Base-by-base conservation (phyloP, 2,888 invertebrate genomes). In the Scelioninae gen. 2 region DNA sequence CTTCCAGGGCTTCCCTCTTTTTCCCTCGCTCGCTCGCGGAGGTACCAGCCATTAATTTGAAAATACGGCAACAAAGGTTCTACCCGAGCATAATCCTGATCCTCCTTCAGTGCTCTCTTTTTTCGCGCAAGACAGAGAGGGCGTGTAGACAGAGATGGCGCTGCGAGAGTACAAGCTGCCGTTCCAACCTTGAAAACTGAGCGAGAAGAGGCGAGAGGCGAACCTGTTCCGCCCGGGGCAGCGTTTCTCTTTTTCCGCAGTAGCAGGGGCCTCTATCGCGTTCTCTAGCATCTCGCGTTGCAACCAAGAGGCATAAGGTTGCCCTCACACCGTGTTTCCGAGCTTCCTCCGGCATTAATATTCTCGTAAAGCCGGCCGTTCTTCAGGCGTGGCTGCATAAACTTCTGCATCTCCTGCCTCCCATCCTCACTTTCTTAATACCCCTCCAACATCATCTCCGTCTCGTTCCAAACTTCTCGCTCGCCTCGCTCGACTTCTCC, bases 41-140 rank as follows among this genome's bases (percentile, higher is more conserved):
- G 78, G 80, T 79, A 79, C 77, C 78, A 78, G 79, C 80, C 83
- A 83, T 84, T 82, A 84, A 84, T 84, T 84, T 81, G 78, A 81
- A 82, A 83, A 83, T 81, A 82, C 80, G 80, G 80, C 81, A 84
- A 84, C 84, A 84, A 84, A 83, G 83, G 81, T 78, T 80, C 81
- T 81, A 79, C 80, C 80, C 80, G 77, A 73, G 77, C 78, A 78
- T 80, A 79, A 77, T 64, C 60, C 45, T 35, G 58, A 45, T 67
- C 11, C 43, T 43, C 46, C 43, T 64, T 61, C 53, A 25, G 55
- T 50, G 41, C 57, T 74, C 65, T 57, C 48, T 68, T 67, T 67
- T 50, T 60, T 45, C 50, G 22, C 31, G 45, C n/a, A 33, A 18
- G 18, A 45, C 18, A 45, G 11, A 45, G 19, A 22, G 18, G 6